Evolutionary conservation across 2,113 vertebrate genomes (phyloP).

Genomic region (Pseudorasbora parva): DNA sequence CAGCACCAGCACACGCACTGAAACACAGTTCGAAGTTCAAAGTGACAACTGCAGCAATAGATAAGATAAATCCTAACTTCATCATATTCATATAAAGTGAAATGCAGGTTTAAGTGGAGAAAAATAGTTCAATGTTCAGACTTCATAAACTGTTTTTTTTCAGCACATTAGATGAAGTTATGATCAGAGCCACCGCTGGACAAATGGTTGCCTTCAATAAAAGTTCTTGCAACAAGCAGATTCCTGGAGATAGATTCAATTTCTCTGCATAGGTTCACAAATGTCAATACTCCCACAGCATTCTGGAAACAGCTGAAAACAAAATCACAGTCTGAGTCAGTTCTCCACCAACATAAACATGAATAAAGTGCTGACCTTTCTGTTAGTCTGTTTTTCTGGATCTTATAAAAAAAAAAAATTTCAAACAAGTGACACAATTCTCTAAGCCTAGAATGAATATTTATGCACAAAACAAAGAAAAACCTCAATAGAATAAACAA

Average conservation of each 20-base stretch:
- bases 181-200: too few relatives aligned
- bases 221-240: background rate
- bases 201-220: too few relatives aligned
- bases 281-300: background rate
- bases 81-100: constrained; percentile 9
- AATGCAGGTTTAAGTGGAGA: background rate
- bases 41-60: background rate
- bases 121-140: background rate
- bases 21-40: constrained; percentile 30
- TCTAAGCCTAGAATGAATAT: too few relatives aligned
- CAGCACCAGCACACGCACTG: constrained; percentile 11
- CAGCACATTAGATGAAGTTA: background rate
- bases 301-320: background rate
- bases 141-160: too few relatives aligned
- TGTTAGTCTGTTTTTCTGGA: too few relatives aligned
- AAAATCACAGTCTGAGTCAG: background rate
- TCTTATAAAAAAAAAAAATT: too few relatives aligned
- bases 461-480: too few relatives aligned
- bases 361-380: background rate
- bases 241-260: background rate
- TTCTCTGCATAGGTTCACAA: background rate
- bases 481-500: too few relatives aligned
- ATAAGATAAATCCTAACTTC: background rate
- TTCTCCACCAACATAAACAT: background rate
- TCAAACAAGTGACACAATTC: too few relatives aligned